Evolutionary conservation across 2,888 invertebrate genomes (phyloP), one percentile per base, ranked within the genome.

Genomic region (Drosophila tanythrix): DNA sequence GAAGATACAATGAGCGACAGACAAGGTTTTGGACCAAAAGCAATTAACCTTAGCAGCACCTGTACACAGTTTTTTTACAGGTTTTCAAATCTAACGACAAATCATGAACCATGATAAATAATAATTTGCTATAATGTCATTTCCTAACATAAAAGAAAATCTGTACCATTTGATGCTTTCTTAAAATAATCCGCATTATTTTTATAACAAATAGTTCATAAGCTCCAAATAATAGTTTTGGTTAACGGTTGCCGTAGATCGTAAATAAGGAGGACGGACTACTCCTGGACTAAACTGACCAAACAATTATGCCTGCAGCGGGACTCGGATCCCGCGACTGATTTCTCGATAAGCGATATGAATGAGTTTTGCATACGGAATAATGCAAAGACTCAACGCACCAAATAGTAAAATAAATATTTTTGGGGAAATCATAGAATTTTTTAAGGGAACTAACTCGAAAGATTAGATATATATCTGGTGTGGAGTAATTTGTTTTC

Each of bases 21-120:
- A 38, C 11, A 25, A 15, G 15, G 29, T 13, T 10, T 43, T 75
- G 73, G 61, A 68, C 69, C 75, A 73, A 57, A 18, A 46, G 2
- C 40, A 73, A 61, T 55, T 60, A 48, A 29, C 6, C 15, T 46
- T 36, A 10, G 11, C 27, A 21, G 6, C n/a, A n/a, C n/a, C 27
- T 40, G 15, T 18, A 10, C 1, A 35, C 10, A 25, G 13, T 21
- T 21, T 43, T 2, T 25, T 4, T 25, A 4, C 8, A 11, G 8
- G 15, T 48, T 48, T 25, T 27, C 48, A 15, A 27, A 18, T 18
- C 21, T 2, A 27, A 27, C 7, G 13, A 27, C 15, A 48, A 27
- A 3, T 21, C 21, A 21, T 27, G 21, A 27, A 8, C 8, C 8
- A 13, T 21, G 21, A 25, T 25, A 25, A 46, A 46, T 7, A 46